Conservation (phyloP, 2,888 invertebrate species). For the Eupithecia dodoneata region DNA sequence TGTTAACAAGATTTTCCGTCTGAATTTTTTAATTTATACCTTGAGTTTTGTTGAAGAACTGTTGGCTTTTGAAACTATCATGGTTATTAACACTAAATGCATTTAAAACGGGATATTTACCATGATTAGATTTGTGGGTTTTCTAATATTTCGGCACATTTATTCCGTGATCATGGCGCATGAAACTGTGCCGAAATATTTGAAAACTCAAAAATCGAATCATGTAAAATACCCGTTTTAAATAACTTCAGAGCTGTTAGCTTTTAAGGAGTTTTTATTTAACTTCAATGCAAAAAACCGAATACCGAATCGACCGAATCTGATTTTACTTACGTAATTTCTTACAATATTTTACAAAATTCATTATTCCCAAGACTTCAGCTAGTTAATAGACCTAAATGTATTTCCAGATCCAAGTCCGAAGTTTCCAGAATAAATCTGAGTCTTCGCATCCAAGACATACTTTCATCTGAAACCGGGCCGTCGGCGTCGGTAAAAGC, state of each 20-base stretch:
- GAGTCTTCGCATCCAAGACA: slow-evolving; percentile 7
- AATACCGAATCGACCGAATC: too few relatives aligned
- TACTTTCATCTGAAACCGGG: slow-evolving; percentile 19
- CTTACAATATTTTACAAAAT: not conserved
- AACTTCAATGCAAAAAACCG: not conserved
- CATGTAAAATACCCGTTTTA: too few relatives aligned
- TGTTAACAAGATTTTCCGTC: not conserved
- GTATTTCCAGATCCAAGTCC: not conserved
- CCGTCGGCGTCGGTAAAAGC: slow-evolving; percentile 43
- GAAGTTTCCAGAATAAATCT: not conserved
- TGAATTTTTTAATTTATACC: not conserved
- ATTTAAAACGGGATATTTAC: too few relatives aligned
- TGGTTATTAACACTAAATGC: too few relatives aligned
- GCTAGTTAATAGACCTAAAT: not conserved
- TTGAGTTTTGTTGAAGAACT: not conserved
- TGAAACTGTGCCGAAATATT: too few relatives aligned
- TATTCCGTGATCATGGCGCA: too few relatives aligned
- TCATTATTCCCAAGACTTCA: not conserved
- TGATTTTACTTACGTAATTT: too few relatives aligned
- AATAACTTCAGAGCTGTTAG: not conserved
- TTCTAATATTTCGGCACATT: too few relatives aligned
- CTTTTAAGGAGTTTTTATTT: not conserved
- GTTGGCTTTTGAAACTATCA: not conserved
- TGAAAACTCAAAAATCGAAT: too few relatives aligned
- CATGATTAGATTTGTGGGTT: too few relatives aligned